Conservation (phyloP, 2,888 invertebrate genomes). For the Nematopogon swammerdamellus region DNA sequence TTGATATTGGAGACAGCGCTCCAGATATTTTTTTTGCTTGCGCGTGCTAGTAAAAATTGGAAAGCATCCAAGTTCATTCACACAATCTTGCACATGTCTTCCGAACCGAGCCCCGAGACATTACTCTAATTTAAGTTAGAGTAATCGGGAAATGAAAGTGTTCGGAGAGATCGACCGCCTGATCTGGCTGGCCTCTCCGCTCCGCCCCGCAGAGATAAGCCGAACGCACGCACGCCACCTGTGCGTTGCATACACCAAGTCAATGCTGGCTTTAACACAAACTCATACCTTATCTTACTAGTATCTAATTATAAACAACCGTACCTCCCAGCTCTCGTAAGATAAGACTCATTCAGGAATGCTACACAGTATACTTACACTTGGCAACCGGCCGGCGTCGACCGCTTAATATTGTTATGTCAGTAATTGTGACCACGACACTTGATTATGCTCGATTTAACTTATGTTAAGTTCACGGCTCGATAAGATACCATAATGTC, state of each 20-base stretch:
- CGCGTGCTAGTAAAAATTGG: not conserved
- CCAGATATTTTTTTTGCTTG: not conserved
- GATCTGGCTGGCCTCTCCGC: no score
- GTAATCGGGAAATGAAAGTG: no score
- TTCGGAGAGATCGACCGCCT: no score
- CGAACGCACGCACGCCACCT: no score
- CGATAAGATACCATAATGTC: not conserved
- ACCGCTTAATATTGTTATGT: constrained; percentile 40
- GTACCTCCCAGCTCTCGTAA: no score
- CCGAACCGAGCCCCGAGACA: not conserved
- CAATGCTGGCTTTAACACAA: not conserved
- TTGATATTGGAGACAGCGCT: not conserved
- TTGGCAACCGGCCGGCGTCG: not conserved
- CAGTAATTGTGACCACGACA: constrained; percentile 10
- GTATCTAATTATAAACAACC: not conserved
- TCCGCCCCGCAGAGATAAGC: no score
- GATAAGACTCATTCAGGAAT: not conserved
- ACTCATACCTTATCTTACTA: not conserved
- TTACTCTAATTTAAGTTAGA: not conserved
- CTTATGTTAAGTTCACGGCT: not conserved
- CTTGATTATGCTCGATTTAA: not conserved
- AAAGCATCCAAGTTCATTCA: not conserved
- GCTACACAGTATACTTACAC: not conserved
- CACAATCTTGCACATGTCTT: not conserved
- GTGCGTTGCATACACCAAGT: no score